Evolutionary conservation across 2,888 invertebrate species (phyloP).

Genomic region (Boloria selene): DNA sequence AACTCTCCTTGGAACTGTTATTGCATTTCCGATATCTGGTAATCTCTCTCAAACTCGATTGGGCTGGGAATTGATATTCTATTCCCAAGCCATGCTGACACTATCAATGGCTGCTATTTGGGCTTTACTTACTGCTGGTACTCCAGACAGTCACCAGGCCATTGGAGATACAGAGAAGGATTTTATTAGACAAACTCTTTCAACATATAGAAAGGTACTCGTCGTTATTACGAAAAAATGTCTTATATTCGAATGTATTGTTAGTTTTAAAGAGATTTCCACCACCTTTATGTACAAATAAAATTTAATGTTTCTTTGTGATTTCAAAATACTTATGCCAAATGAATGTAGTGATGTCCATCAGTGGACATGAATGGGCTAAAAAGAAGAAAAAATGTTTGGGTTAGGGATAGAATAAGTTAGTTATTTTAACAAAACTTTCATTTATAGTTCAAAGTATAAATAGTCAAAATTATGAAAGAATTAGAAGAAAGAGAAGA

Average conservation of each 20-base stretch:
- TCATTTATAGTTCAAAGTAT: no score
- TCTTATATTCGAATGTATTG: neutral
- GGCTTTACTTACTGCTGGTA: constrained; percentile 59
- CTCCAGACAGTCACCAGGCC: constrained; percentile 62
- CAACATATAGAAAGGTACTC: constrained; percentile 44
- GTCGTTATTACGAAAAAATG: neutral
- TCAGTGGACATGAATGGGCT: no score
- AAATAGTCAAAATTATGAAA: no score
- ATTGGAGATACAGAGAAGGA: constrained; percentile 68
- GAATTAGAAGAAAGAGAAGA: no score
- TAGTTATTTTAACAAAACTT: no score
- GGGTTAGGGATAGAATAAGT: no score
- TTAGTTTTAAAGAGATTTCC: no score
- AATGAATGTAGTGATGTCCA: no score
- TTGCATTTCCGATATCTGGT: constrained; percentile 58
- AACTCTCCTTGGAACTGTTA: constrained; percentile 58
- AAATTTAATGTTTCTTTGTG: no score
- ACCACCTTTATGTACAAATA: no score
- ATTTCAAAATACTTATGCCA: no score
- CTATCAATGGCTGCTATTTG: constrained; percentile 61
- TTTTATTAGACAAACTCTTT: constrained; percentile 58
- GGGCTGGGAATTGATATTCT: constrained; percentile 71
- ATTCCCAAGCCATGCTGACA: constrained; percentile 60
- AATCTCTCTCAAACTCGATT: constrained; percentile 52
- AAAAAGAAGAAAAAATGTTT: no score